Base-by-base conservation (phyloP, 2,113 vertebrate genomes). In the Peromyscus californicus region DNA sequence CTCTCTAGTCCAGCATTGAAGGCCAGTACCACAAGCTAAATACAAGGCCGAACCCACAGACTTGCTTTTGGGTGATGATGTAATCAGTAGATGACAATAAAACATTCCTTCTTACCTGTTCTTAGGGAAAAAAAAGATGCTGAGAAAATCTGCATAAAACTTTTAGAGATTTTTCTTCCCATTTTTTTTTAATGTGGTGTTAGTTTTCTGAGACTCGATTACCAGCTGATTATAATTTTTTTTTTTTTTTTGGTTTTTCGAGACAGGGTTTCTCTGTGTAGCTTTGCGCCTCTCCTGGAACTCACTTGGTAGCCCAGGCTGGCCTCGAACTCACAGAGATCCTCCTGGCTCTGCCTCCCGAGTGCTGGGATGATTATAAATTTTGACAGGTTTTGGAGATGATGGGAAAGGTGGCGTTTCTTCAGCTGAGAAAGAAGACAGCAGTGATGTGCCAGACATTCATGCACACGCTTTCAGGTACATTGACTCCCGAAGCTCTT, bases 181-280 rank as follows among this genome's bases (percentile, higher is more conserved):
- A 72, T 33, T 19, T 26, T 48, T 92, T 92, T 97, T 48, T 10
- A 51, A 74, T 24, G 89, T 90, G 36, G n/a, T 65, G 85, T 96
- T 75, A n/a, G 15, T 91, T 90, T 94, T 83, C 39, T 88, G 42
- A 33, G 72, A 61, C 29, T 88, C 11, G 21, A 36, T 57, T 54
- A 39, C 11, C 54, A 84, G n/a, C 59, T 83, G 67, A 75, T 85
- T 90, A 59, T 26, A 75, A 67, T 51, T 69, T 84, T 91, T 33
- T n/a, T n/a, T n/a, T n/a, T n/a, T n/a, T n/a, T n/a, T n/a, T n/a
- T n/a, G n/a, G n/a, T n/a, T n/a, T n/a, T n/a, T n/a, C n/a, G n/a
- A n/a, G n/a, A n/a, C n/a, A n/a, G n/a, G n/a, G n/a, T n/a, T n/a
- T n/a, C n/a, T n/a, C n/a, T n/a, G n/a, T n/a, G n/a, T n/a, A n/a